These are phyloP conservation scores for Macaria notata DNA, from an alignment of 2,888 invertebrate genomes.

Conservation along the genomic window DNA sequence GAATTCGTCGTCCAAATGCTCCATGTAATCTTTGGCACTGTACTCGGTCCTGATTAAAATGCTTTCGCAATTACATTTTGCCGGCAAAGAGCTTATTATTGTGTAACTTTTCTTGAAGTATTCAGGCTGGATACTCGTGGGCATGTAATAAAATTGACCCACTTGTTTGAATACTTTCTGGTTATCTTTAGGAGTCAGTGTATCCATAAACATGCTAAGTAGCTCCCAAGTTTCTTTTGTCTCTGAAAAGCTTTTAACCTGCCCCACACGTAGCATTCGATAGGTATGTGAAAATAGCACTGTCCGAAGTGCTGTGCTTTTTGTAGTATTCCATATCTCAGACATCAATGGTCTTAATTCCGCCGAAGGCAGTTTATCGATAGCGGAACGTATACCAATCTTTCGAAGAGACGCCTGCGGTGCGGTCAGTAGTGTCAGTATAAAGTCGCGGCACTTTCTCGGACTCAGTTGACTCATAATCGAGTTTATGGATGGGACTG, in stretches of 20 bases:
- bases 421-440: no score
- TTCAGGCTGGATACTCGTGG: constrained; percentile 34
- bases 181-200: constrained; percentile 46
- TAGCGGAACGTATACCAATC: no score
- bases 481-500: no score
- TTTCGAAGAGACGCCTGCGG: no score
- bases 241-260: background rate
- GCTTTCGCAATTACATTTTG: constrained; percentile 32
- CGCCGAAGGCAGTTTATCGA: no score
- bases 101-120: constrained; percentile 47
- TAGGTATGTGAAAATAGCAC: constrained; percentile 47
- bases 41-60: constrained; percentile 29
- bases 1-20: constrained; percentile 41
- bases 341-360: constrained; percentile 37
- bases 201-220: constrained; percentile 47
- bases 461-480: no score
- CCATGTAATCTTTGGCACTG: constrained; percentile 35
- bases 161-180: constrained; percentile 44
- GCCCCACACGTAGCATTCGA: background rate
- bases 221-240: background rate
- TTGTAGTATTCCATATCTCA: constrained; percentile 48
- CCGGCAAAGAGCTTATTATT: constrained; percentile 41
- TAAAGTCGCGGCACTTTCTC: no score
- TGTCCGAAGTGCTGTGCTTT: constrained; percentile 46
- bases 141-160: constrained; percentile 35